Base-by-base conservation (phyloP, 1,140 invertebrate species). In the Micrasema longulum region DNA sequence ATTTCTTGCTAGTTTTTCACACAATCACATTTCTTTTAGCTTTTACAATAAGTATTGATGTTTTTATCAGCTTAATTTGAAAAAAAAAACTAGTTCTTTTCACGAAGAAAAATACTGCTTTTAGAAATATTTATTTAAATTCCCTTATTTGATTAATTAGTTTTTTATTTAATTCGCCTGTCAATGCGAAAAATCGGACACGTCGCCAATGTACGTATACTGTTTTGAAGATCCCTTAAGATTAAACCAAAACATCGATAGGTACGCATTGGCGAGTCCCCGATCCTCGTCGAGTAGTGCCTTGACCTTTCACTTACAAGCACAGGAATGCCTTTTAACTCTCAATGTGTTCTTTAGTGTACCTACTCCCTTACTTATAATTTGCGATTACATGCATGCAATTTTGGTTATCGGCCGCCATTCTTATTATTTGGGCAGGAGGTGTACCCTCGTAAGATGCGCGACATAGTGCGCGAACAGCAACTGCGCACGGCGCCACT, bases 391-490 rank as follows among this genome's bases (percentile, higher is more conserved):
- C 7, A 3, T 69, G 73, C 73, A 75, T 75, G 73, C 73, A 31
- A 70, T 74, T 63, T 75, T 75, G 69, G 73, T 72, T 75, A 72
- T 72, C 71, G 70, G 60, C 43, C 69, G 69, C 57, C 65, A 26
- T 71, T 69, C 48, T 75, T 76, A 67, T 72, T 26, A 62, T 68
- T 76, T 81, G 83, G 83, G 80, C 84, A 88, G 87, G 89, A 90
- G 86, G 88, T 85, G 84, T 89, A 89, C 85, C 89, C 89, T 77
- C 87, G 87, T 85, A 90, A 90, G 89, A 90, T 89, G 88, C 88
- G 88, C 80, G 89, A 90, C 85, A 84, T 90, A 84, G 88, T 90
- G 78, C 87, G 87, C 80, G 84, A 87, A 81, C 82, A 86, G 78
- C 83, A 84, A 77, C 83, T 74, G 80, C 84, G 83, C 68, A 84